Base-by-base conservation (phyloP, 2,113 vertebrate species). In the Vanacampus margaritifer region DNA sequence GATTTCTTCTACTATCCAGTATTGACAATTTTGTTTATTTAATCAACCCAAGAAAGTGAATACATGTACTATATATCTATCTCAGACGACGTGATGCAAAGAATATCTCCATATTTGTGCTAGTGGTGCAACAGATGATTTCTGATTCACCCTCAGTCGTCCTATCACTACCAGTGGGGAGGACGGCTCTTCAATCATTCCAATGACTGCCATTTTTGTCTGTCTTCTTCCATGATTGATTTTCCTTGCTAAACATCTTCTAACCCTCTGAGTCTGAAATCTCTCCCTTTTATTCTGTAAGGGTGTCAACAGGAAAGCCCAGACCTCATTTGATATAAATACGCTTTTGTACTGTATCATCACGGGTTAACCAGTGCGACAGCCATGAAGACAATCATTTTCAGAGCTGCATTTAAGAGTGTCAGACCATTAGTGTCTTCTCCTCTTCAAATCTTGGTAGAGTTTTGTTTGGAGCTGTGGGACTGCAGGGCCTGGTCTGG, bases 271-370 rank as follows among this genome's bases (percentile, higher is more conserved):
- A 60, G 68, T 50, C 39, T 78, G 70, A 87, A 83, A 79, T 69
- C 39, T 73, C 65, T 64, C 72, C 64, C 74, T 75, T 32, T 76
- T 57, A 77, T 59, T 35, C 50, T 16, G 56, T 60, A 41, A 69
- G 58, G 53, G 72, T 83, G 74, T 79, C 76, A 85, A 75, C 78
- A 86, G 84, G 50, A 79, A 71, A 82, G 82, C 83, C 79, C 81
- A 85, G 81, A 87, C 78, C 74, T 73, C 58, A 79, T 77, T 36
- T n/a, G 39, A 48, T 46, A 62, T 1, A 21, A 9, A 3, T 7
- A 13, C 48, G 46, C 68, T 73, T 74, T 62, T 56, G 69, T 51
- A 36, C 57, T 2, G 28, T 45, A 14, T 45, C 62, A 54, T 76
- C 51, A 71, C 74, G 73, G 69, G 37, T 54, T 43, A 16, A 48